phyloP scores from a whole-genome alignment of 1,140 invertebrate species.

The Andricus grossulariae region DNA sequence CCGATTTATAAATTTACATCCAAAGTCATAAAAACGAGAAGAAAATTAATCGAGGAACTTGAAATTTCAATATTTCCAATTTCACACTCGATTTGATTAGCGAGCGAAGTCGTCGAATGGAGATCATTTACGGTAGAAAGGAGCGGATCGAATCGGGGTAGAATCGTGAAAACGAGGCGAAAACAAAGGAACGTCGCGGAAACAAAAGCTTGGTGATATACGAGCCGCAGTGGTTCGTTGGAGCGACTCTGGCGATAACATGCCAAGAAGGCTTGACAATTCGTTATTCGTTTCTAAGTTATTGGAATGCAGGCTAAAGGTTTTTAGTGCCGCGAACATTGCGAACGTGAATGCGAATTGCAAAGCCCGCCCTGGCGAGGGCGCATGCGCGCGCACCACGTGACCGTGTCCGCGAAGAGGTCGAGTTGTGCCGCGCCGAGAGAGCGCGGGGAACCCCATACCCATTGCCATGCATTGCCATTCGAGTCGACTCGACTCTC shows the following conservation, averaged over 20 bases:
- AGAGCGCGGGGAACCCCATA: too few species aligned
- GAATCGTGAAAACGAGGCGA: constrained; percentile 61
- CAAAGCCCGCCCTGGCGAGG: constrained; percentile 26
- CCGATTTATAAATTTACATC: too few species aligned
- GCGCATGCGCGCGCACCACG: constrained; percentile 20
- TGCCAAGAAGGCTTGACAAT: not conserved
- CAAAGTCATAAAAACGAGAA: too few species aligned
- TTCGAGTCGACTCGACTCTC: constrained; percentile 29
- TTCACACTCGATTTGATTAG: too few species aligned
- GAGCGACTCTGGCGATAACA: constrained; percentile 33
- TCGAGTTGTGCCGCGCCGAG: too few species aligned
- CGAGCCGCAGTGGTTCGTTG: constrained; percentile 46
- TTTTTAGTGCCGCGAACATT: constrained; percentile 44
- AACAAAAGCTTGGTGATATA: constrained; percentile 63
- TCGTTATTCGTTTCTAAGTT: constrained; percentile 31
- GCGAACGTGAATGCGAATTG: constrained; percentile 44
- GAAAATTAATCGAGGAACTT: too few species aligned
- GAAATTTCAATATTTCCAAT: too few species aligned
- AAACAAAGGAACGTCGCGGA: constrained; percentile 61
- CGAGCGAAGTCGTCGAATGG: too few species aligned
- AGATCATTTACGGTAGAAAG: too few species aligned
- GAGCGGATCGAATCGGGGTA: constrained; percentile 35
- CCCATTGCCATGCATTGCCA: not conserved
- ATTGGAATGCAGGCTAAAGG: constrained; percentile 46
- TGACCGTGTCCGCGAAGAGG: too few species aligned